Evolutionary conservation across 2,113 vertebrate genomes (phyloP).

Genomic region (Embiotoca jacksoni): DNA sequence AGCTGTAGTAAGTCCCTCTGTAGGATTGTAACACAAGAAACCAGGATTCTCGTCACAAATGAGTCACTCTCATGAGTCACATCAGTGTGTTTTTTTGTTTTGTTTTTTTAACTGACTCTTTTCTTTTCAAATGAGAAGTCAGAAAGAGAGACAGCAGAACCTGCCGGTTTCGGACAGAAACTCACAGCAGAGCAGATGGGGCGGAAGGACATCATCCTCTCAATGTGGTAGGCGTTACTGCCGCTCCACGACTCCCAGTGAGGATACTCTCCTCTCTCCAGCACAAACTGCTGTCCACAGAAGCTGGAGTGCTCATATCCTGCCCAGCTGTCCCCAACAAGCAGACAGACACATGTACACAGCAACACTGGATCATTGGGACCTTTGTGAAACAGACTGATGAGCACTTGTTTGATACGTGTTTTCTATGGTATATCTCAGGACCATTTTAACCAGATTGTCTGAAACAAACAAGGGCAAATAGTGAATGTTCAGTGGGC

Average conservation of each 20-base stretch:
- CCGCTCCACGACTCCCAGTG: conserved; percentile 98
- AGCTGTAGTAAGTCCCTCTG: not conserved
- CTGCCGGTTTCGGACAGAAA: conserved; percentile 43
- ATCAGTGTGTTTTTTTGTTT: not conserved
- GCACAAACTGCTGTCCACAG: conserved; percentile 96
- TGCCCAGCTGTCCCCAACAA: conserved; percentile 87
- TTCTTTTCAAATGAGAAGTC: not conserved
- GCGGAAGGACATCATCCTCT: conserved; percentile 97
- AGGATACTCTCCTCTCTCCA: conserved; percentile 97
- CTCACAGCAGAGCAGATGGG: conserved; percentile 96
- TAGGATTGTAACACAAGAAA: not conserved
- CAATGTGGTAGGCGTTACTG: conserved; percentile 96
- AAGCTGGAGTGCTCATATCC: conserved; percentile 96
- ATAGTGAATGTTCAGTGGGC: not conserved
- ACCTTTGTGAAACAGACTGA: not conserved
- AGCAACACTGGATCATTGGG: not conserved
- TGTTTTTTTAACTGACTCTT: not conserved
- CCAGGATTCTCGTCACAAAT: not conserved
- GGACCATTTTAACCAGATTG: not conserved
- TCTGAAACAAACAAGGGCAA: not conserved
- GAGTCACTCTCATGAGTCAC: not conserved
- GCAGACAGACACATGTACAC: conserved; percentile 13
- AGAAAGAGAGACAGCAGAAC: not conserved
- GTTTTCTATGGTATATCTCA: not conserved
- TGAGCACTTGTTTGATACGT: not conserved